phyloP scores from a whole-genome alignment of 2,888 invertebrate species.

The Pandemis corylana region DNA sequence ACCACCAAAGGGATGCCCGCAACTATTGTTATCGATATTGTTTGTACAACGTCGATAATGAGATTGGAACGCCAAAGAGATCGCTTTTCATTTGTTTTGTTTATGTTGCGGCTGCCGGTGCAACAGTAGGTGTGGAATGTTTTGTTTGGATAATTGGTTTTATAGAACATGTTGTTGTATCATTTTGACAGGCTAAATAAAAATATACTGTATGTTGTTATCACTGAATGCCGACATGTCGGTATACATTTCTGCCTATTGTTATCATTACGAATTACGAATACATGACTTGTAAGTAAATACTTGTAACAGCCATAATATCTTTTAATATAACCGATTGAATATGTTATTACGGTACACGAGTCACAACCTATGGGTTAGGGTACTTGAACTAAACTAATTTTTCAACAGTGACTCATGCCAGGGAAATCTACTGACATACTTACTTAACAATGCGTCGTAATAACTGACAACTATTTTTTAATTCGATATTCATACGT shows the following conservation, averaged over 20 bases:
- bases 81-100: conserved; percentile 37
- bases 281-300: background rate
- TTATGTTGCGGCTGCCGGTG: conserved; percentile 15
- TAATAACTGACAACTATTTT: conserved; percentile 37
- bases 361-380: background rate
- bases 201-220: background rate
- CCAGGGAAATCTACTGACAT: conserved; percentile 31
- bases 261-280: background rate
- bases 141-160: background rate
- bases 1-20: conserved; percentile 69
- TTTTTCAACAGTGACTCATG: conserved; percentile 16
- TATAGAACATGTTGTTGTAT: background rate
- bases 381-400: background rate
- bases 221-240: background rate
- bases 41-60: conserved; percentile 52
- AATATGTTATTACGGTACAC: background rate
- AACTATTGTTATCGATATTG: conserved; percentile 72
- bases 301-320: background rate
- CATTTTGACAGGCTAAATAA: conserved; percentile 38
- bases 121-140: background rate
- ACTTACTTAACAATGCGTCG: conserved; percentile 29
- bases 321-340: background rate
- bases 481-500: conserved; percentile 44
- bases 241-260: background rate
- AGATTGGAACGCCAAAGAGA: conserved; percentile 33